Base-by-base conservation (phyloP, 2,888 invertebrate genomes). In the Parnassius mnemosyne region DNA sequence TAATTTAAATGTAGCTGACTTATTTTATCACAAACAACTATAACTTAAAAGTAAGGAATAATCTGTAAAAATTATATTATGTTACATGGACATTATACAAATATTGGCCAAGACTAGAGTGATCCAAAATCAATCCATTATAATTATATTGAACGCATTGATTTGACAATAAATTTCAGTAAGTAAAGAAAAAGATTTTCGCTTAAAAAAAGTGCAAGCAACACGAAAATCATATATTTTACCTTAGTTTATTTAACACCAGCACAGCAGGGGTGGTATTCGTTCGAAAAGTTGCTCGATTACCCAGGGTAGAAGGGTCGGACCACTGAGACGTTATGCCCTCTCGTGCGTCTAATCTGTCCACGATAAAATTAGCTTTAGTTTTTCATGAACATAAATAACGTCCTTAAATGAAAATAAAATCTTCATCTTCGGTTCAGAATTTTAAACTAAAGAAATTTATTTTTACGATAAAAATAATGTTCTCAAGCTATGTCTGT, bases 261-360 rank as follows among this genome's bases (percentile, higher is more conserved):
- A 92, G 73, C 0, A 91, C 88, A n/a, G 95, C 94, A 1, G 95
- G 95, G 16, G 88, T 87, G 53, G 94, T 93, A 66, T 93, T 92
- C 67, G 93, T 93, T 56, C 93, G 90, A 84, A 95, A 95, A 73
- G 93, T 93, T 9, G 95, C 95, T 64, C 95, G 89, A 49, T 92
- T 92, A 1, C 94, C 89, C 46, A 93, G 88, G 34, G 92, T 93
- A 9, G 93, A 87, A 10, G 93, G 92, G 64, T 94, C 94, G 1
- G 95, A 91, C 79, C 93, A 93, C 74, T 95, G 92, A 61, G 93
- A 91, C 65, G 94, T 94, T 70, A 93, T 92, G 3, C 88, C 89
- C 72, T 92, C 92, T 52, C 92, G 79, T 2, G 93, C 92, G 59
- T 93, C 93, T 67, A 93, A 61, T 68, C 83, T 93, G 82, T 10